phyloP scores from a whole-genome alignment of 2,888 invertebrate genomes.

The Ceramica pisi region DNA sequence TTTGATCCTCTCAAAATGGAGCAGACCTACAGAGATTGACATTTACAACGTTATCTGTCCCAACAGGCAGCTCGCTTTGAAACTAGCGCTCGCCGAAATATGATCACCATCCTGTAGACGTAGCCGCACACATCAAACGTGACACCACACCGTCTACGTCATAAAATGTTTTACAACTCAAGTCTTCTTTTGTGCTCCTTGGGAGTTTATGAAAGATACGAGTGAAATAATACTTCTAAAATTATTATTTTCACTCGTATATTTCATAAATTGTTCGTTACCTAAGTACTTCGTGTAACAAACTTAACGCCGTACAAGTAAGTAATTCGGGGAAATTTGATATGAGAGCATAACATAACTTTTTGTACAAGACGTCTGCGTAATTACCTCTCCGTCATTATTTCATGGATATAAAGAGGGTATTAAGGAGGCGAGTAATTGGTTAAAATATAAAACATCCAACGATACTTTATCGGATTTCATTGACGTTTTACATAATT shows the following conservation, averaged over 20 bases:
- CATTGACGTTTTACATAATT: conserved; percentile 26
- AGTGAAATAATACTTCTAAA: too few species aligned
- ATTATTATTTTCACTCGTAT: conserved; percentile 43
- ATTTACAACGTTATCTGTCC: conserved; percentile 87
- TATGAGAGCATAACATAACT: conserved; percentile 34
- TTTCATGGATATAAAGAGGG: conserved; percentile 26
- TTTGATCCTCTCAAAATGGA: conserved; percentile 88
- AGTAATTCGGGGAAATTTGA: conserved; percentile 28
- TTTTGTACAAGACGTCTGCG: conserved; percentile 22
- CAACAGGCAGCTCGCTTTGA: conserved; percentile 81
- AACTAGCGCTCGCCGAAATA: conserved; percentile 75
- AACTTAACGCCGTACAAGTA: conserved; percentile 28
- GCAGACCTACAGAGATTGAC: conserved; percentile 87
- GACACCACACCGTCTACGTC: conserved; percentile 66
- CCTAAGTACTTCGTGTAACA: conserved; percentile 56
- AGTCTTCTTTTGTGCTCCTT: conserved; percentile 67
- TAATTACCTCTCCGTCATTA: conserved; percentile 45
- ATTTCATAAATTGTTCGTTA: conserved; percentile 65
- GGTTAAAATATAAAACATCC: conserved; percentile 27
- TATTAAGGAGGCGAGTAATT: conserved; percentile 19
- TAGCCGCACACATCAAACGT: conserved; percentile 67
- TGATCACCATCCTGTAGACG: conserved; percentile 66
- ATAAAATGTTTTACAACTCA: conserved; percentile 67
- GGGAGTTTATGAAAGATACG: too few species aligned
- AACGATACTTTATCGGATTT: conserved; percentile 7